These are phyloP conservation scores for Callocephalon fimbriatum DNA, from an alignment of 2,113 vertebrate genomes.

Conservation along the genomic window DNA sequence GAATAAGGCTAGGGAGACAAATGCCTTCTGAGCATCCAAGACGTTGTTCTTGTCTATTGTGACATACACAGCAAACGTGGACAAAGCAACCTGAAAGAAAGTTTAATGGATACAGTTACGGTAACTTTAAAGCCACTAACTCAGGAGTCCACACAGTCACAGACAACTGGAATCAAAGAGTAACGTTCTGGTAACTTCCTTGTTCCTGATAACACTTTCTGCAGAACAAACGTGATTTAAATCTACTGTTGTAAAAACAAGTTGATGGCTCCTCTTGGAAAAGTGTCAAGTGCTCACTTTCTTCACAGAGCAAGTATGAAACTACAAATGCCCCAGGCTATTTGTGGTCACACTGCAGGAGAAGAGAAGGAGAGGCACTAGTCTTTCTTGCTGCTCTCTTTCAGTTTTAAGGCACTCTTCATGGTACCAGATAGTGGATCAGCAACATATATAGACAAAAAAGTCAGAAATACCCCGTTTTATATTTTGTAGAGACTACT, in stretches of 20 bases:
- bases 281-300: background rate
- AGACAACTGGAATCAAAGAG: background rate
- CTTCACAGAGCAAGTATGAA: background rate
- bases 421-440: background rate
- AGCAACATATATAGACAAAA: background rate
- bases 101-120: background rate
- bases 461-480: background rate
- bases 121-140: background rate
- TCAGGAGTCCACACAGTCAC: background rate
- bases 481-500: background rate
- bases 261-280: background rate
- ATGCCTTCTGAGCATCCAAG: conserved; percentile 92
- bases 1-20: conserved; percentile 91
- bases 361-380: background rate
- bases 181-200: background rate
- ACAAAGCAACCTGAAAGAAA: conserved; percentile 80
- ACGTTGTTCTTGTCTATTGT: conserved; percentile 77
- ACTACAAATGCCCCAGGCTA: background rate
- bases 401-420: background rate
- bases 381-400: background rate
- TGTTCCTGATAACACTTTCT: background rate
- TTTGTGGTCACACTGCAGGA: background rate
- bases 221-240: background rate
- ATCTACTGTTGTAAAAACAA: background rate
- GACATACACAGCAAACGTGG: conserved; percentile 89